Percentiles rank a stretch among this genome's conserved stretches.
phyloP scores from a whole-genome alignment of 1,140 invertebrate species.

The Zaprionus taronus region DNA sequence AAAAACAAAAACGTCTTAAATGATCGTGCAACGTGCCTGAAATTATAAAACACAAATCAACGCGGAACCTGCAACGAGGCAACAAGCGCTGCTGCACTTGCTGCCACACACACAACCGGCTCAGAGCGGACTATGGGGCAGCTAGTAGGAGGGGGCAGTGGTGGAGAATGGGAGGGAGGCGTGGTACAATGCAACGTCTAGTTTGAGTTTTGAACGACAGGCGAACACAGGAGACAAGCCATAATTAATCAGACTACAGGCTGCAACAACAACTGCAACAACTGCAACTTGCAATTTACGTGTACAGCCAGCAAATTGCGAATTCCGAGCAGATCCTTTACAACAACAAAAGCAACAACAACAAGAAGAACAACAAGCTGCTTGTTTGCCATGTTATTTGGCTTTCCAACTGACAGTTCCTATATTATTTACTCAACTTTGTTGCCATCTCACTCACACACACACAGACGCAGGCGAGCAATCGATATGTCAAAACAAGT shows the following conservation, averaged over 20 bases:
- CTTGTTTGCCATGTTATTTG: conserved; percentile 13
- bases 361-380: conserved; percentile 21
- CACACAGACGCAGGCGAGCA: conserved; percentile 4
- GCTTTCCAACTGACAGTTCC: background rate
- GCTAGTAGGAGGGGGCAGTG: background rate
- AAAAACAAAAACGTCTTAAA: conserved; percentile 34
- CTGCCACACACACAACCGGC: conserved; percentile 42
- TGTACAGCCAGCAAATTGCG: conserved; percentile 53
- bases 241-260: conserved; percentile 73
- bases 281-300: conserved; percentile 45
- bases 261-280: conserved; percentile 17
- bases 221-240: conserved; percentile 68
- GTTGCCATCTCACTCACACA: conserved; percentile 10
- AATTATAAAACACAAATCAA: conserved; percentile 78
- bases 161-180: too few species aligned
- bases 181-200: conserved; percentile 42
- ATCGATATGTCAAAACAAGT: conserved; percentile 66
- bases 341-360: conserved; percentile 28
- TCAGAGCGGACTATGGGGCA: conserved; percentile 15
- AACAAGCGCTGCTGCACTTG: conserved; percentile 57
- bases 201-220: conserved; percentile 78
- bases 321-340: conserved; percentile 69
- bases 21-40: conserved; percentile 76
- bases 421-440: background rate
- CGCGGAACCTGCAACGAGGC: conserved; percentile 61